Percentiles rank a stretch among this genome's conserved stretches.
Conservation (phyloP, 2,888 invertebrate genomes). For the Ophion ellenae region DNA sequence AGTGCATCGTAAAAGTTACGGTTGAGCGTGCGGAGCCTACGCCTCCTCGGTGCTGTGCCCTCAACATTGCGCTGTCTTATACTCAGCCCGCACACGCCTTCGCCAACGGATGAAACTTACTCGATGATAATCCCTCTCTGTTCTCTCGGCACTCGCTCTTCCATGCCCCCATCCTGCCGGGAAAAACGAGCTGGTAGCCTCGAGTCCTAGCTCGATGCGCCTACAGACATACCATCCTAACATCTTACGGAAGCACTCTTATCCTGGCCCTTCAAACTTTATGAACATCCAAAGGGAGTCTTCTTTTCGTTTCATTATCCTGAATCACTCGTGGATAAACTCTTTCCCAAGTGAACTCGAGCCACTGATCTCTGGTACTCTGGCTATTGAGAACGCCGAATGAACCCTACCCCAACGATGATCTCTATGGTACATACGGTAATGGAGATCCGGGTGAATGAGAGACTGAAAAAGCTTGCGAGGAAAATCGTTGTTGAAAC, state of each 20-base stretch:
- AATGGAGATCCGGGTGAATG: not conserved
- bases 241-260: constrained; percentile 48
- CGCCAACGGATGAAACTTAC: constrained; percentile 66
- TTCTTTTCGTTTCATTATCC: constrained; percentile 42
- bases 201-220: constrained; percentile 35
- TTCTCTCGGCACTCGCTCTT: constrained; percentile 28
- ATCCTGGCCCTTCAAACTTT: constrained; percentile 40
- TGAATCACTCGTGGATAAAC: constrained; percentile 7
- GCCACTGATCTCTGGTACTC: constrained; percentile 5
- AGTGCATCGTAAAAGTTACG: constrained; percentile 74
- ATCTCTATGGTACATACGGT: not conserved
- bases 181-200: constrained; percentile 60
- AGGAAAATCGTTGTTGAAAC: not conserved
- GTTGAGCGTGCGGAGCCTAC: constrained; percentile 63
- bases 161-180: constrained; percentile 37
- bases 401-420: constrained; percentile 2
- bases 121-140: constrained; percentile 35
- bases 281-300: constrained; percentile 51
- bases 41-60: constrained; percentile 48
- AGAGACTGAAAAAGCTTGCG: not conserved
- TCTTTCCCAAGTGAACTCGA: constrained; percentile 24
- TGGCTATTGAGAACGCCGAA: constrained; percentile 19
- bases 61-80: constrained; percentile 15
- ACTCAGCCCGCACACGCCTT: constrained; percentile 12
- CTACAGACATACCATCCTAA: constrained; percentile 32